These are phyloP conservation scores for Tretioscincus oriximinensis DNA, from an alignment of 2,113 vertebrate genomes.

Conservation along the genomic window DNA sequence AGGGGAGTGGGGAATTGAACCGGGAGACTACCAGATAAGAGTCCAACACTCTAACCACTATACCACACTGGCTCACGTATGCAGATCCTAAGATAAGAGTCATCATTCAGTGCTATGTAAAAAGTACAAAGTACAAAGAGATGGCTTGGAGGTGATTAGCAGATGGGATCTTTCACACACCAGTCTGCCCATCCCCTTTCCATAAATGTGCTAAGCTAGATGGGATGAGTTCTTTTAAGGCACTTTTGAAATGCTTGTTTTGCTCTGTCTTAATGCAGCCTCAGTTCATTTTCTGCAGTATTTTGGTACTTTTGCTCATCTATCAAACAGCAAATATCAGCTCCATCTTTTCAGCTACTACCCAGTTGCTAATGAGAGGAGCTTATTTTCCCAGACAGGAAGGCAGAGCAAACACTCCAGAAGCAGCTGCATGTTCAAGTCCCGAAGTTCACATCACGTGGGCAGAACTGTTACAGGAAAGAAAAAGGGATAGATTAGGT, in stretches of 20 bases:
- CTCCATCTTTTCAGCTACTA: accelerated
- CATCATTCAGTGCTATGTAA: neutral
- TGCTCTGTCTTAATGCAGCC: too few species aligned
- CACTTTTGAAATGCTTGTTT: too few species aligned
- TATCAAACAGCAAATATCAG: accelerated
- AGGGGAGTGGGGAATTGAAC: too few species aligned
- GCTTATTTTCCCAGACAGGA: constrained; percentile 35
- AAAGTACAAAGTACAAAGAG: neutral
- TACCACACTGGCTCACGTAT: too few species aligned
- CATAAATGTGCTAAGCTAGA: too few species aligned
- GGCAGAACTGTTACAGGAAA: constrained; percentile 41
- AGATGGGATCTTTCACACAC: too few species aligned
- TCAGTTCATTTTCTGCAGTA: accelerated
- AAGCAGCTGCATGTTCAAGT: constrained; percentile 50
- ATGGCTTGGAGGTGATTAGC: too few species aligned
- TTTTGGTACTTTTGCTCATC: accelerated
- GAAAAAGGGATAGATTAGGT: constrained; percentile 69
- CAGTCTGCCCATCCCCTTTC: too few species aligned
- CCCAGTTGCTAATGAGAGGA: neutral
- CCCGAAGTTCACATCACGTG: constrained; percentile 26
- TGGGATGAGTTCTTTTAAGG: too few species aligned
- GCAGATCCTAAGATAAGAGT: too few species aligned
- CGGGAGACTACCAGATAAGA: too few species aligned
- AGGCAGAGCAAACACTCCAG: constrained; percentile 56
- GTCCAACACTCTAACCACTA: too few species aligned